Evolutionary conservation across 2,888 invertebrate genomes (phyloP).

Genomic region (Clepsis dumicolana): DNA sequence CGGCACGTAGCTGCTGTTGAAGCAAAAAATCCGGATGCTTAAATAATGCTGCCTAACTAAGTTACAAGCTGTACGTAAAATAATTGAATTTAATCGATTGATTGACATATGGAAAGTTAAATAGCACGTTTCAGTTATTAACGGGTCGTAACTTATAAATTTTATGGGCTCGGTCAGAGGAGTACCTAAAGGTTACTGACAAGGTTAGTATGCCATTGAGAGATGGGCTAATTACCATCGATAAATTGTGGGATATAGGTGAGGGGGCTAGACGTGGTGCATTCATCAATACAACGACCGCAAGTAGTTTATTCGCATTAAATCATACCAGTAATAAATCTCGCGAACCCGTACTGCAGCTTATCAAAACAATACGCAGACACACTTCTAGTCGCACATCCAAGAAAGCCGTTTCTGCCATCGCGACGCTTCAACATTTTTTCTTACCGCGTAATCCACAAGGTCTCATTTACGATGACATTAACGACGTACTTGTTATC

Average conservation of each 20-base stretch:
- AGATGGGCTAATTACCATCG: conserved; percentile 48
- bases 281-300: conserved; percentile 80
- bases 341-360: conserved; percentile 84
- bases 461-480: conserved; percentile 67
- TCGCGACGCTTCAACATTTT: conserved; percentile 55
- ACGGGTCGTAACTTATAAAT: conserved; percentile 34
- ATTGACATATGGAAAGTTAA: conserved; percentile 35
- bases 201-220: conserved; percentile 46
- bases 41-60: conserved; percentile 39
- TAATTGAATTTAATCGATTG: conserved; percentile 42
- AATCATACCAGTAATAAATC: conserved; percentile 85
- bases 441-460: conserved; percentile 62
- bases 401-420: conserved; percentile 71
- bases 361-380: conserved; percentile 87
- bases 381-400: conserved; percentile 76
- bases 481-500: conserved; percentile 55
- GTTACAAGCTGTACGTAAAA: conserved; percentile 35
- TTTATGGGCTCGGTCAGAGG: neutral
- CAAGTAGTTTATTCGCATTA: conserved; percentile 85
- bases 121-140: conserved; percentile 27
- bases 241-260: conserved; percentile 59
- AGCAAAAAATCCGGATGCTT: conserved; percentile 42
- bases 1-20: conserved; percentile 55
- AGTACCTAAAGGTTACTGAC: conserved; percentile 29
- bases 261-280: conserved; percentile 74